A percentile compares a stretch with the other conserved stretches of the same genome.
Conservation (phyloP, 2,113 vertebrate genomes). For the Alouatta palliata region DNA sequence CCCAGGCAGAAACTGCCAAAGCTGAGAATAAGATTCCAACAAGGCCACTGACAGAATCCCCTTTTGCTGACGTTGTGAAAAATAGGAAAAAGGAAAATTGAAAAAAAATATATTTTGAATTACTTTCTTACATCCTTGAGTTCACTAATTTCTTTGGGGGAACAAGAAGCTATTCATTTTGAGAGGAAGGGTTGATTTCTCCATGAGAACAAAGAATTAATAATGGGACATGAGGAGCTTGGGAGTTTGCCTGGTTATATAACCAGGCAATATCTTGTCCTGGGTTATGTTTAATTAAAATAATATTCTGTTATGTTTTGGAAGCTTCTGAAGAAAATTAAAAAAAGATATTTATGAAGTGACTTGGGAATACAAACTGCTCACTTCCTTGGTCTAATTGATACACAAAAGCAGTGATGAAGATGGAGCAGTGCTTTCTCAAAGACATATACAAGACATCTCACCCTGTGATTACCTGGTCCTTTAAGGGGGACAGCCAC, state of each 20-base stretch:
- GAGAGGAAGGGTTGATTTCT: not conserved
- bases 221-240: not conserved
- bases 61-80: not conserved
- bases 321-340: slow-evolving; percentile 10
- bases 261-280: not conserved
- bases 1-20: not conserved
- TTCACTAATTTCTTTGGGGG: not conserved
- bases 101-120: not conserved
- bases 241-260: not conserved
- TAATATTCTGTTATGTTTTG: not conserved
- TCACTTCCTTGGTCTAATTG: not conserved
- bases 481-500: not conserved
- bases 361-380: not conserved
- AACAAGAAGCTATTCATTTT: not conserved
- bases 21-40: not conserved
- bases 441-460: not conserved
- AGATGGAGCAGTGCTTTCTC: not conserved
- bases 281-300: not conserved
- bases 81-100: not conserved
- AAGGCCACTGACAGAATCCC: not conserved
- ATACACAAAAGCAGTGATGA: not conserved
- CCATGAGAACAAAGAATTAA: not conserved
- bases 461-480: not conserved
- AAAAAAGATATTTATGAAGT: not conserved
- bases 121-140: not conserved